Conservation (phyloP, 2,113 vertebrate species). For the Myotis brandtii region DNA sequence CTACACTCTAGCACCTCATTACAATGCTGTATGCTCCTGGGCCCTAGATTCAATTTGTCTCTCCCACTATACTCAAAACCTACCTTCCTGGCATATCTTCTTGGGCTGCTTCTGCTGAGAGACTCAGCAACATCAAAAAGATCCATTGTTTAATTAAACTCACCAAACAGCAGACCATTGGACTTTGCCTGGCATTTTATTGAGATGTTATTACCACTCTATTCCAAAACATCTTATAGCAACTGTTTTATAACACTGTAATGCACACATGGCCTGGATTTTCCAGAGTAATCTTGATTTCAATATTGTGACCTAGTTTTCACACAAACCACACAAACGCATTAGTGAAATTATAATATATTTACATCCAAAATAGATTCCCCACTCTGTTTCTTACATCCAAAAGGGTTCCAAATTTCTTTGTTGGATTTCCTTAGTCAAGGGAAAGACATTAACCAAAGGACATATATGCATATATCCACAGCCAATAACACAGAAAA, state of each 20-base stretch:
- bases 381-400: neutral
- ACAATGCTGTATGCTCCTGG: neutral
- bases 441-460: too few species aligned
- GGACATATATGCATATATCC: too few species aligned
- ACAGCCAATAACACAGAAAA: too few species aligned
- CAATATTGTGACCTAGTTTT: neutral
- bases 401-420: neutral
- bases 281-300: slow-evolving; percentile 23
- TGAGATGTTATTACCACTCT: neutral
- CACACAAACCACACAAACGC: neutral
- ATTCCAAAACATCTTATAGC: neutral
- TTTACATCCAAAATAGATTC: neutral
- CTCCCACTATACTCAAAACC: neutral
- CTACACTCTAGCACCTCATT: neutral
- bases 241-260: neutral
- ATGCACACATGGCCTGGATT: neutral
- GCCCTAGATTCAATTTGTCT: neutral
- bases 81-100: neutral
- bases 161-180: neutral
- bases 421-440: neutral
- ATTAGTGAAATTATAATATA: neutral
- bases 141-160: neutral
- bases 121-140: neutral
- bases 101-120: neutral
- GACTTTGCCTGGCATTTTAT: neutral